Evolutionary conservation across 2,888 invertebrate genomes (phyloP).

Genomic region (Hipparchia sbordonii): DNA sequence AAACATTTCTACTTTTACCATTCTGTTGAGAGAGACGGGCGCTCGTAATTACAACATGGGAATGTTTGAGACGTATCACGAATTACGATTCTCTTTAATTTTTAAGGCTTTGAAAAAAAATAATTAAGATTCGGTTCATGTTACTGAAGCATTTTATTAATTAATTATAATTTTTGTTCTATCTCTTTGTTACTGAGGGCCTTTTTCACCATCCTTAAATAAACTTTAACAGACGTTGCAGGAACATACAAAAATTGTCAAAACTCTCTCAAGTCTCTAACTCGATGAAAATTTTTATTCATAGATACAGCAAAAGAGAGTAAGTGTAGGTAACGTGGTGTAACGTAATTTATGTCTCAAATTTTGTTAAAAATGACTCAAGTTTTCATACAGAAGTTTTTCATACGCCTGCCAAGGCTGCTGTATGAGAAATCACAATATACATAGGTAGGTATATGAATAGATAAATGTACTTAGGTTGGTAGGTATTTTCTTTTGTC

Average conservation of each 20-base stretch:
- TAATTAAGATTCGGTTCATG: background rate
- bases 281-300: background rate
- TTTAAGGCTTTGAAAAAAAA: slow-evolving; percentile 5
- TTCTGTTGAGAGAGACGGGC: slow-evolving; percentile 15
- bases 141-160: background rate
- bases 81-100: slow-evolving; percentile 8
- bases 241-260: background rate
- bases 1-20: slow-evolving; percentile 19
- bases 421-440: background rate
- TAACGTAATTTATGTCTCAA: background rate
- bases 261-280: background rate
- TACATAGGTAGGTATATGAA: no score
- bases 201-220: no score
- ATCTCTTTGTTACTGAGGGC: no score
- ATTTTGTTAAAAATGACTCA: background rate
- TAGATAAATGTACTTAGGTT: background rate
- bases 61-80: slow-evolving; percentile 1
- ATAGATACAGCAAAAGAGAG: background rate
- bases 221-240: no score
- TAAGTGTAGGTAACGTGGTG: background rate
- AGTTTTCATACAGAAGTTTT: background rate
- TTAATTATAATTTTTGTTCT: background rate
- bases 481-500: background rate
- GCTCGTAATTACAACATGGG: slow-evolving; percentile 26
- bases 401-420: background rate